Conservation (phyloP, 1,140 invertebrate species). For the Micrasema minimum region DNA sequence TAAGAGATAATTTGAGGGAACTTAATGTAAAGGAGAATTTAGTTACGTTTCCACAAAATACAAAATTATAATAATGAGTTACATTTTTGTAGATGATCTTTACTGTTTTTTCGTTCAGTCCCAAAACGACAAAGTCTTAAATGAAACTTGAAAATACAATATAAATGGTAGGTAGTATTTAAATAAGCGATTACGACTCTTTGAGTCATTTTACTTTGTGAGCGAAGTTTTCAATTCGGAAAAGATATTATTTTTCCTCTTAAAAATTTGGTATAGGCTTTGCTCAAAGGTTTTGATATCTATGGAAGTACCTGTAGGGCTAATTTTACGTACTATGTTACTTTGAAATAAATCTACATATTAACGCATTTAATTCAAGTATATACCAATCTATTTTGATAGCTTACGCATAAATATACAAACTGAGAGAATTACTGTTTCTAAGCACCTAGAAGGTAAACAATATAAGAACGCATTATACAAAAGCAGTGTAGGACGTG, state of each 20-base stretch:
- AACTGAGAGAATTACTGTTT: too few relatives aligned
- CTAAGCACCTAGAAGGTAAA: too few relatives aligned
- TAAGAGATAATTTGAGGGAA: constrained; percentile 6
- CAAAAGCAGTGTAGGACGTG: too few relatives aligned
- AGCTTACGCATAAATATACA: too few relatives aligned
- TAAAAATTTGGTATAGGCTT: neutral
- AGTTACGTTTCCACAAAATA: neutral
- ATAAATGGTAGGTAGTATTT: neutral
- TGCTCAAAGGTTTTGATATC: neutral
- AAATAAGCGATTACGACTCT: constrained; percentile 9
- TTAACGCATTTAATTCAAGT: too few relatives aligned
- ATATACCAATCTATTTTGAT: too few relatives aligned
- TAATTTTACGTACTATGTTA: too few relatives aligned
- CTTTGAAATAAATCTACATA: too few relatives aligned
- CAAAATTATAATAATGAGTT: constrained; percentile 3
- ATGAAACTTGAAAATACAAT: constrained; percentile 8
- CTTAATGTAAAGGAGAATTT: constrained; percentile 30
- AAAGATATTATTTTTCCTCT: constrained; percentile 15
- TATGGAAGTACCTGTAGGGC: too few relatives aligned
- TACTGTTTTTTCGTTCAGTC: neutral
- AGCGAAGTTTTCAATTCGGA: neutral
- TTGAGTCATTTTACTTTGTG: constrained; percentile 14
- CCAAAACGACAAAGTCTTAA: constrained; percentile 1
- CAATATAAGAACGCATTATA: too few relatives aligned
- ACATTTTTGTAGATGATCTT: constrained; percentile 3